Conservation (phyloP, 2,797 vertebrate genomes). For the Sebastes minor region DNA sequence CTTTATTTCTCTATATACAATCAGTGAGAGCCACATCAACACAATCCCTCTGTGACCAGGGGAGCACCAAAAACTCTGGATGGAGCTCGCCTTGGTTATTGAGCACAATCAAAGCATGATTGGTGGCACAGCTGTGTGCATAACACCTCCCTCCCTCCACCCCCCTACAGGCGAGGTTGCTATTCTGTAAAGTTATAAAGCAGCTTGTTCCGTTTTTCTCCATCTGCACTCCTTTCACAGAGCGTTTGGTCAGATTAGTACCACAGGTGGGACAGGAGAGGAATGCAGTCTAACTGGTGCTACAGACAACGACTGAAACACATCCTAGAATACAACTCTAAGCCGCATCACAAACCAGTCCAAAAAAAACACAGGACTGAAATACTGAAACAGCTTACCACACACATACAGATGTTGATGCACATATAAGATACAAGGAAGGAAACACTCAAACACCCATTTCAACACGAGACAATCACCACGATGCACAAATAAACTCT, state of each 20-base stretch:
- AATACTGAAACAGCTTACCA: conserved; percentile 29
- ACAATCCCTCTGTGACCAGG: conserved; percentile 55
- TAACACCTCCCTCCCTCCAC: background rate
- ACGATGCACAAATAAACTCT: conserved; percentile 28
- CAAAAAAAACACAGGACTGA: conserved; percentile 28
- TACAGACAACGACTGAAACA: conserved; percentile 41
- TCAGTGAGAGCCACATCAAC: conserved; percentile 70
- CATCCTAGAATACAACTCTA: conserved; percentile 22
- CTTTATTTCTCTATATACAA: conserved; percentile 80
- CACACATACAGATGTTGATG: conserved; percentile 56
- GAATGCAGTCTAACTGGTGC: conserved; percentile 59
- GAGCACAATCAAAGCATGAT: conserved; percentile 32
- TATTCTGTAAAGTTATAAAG: conserved; percentile 26
- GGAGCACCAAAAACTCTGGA: conserved; percentile 49
- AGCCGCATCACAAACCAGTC: conserved; percentile 28
- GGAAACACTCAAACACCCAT: conserved; percentile 40
- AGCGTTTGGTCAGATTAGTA: conserved; percentile 60
- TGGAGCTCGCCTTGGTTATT: conserved; percentile 16
- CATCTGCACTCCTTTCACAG: conserved; percentile 28
- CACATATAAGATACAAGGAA: conserved; percentile 36
- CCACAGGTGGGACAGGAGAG: conserved; percentile 46
- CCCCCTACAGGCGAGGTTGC: background rate
- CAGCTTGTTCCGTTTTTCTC: conserved; percentile 37
- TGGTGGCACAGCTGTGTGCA: conserved; percentile 44
- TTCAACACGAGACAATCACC: conserved; percentile 47